These are phyloP conservation scores for Anguilla pacifica DNA, from an alignment of 2,797 vertebrate genomes.

Conservation along the genomic window DNA sequence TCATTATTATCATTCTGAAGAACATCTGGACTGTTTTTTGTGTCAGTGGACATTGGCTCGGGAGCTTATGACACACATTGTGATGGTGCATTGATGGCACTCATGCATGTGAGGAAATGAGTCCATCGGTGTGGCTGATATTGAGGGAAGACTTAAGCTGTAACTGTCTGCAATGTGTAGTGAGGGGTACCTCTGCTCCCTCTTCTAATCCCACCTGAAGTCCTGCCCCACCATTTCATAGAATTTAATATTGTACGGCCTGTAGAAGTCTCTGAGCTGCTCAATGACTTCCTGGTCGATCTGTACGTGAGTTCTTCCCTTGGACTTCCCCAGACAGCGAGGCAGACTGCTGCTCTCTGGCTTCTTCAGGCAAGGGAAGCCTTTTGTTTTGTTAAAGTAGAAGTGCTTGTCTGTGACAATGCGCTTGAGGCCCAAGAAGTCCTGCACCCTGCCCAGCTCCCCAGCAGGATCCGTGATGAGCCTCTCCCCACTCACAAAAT, in stretches of 20 bases:
- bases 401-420: constrained; percentile 94
- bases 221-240: constrained; percentile 93
- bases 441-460: constrained; percentile 89
- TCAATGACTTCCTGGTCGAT: constrained; percentile 91
- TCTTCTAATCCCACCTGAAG: constrained; percentile 86
- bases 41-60: not conserved
- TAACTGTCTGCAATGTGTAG: constrained; percentile 11
- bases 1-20: constrained; percentile 4
- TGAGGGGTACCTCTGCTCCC: not conserved
- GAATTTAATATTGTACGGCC: constrained; percentile 90
- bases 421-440: constrained; percentile 89
- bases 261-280: constrained; percentile 90
- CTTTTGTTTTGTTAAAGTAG: constrained; percentile 96
- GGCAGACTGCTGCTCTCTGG: constrained; percentile 80
- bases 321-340: constrained; percentile 91
- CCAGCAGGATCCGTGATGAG: constrained; percentile 90
- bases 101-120: constrained; percentile 34
- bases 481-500: constrained; percentile 89
- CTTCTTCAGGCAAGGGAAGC: constrained; percentile 92
- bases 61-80: constrained; percentile 24
- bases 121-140: constrained; percentile 20
- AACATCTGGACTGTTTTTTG: constrained; percentile 25
- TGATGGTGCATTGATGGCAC: not conserved
- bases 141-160: constrained; percentile 33
- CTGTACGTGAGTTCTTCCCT: constrained; percentile 90